Percentiles rank a stretch among this genome's conserved stretches.
phyloP scores from a whole-genome alignment of 1,140 invertebrate genomes.

The Trachymyrmex cornetzi region DNA sequence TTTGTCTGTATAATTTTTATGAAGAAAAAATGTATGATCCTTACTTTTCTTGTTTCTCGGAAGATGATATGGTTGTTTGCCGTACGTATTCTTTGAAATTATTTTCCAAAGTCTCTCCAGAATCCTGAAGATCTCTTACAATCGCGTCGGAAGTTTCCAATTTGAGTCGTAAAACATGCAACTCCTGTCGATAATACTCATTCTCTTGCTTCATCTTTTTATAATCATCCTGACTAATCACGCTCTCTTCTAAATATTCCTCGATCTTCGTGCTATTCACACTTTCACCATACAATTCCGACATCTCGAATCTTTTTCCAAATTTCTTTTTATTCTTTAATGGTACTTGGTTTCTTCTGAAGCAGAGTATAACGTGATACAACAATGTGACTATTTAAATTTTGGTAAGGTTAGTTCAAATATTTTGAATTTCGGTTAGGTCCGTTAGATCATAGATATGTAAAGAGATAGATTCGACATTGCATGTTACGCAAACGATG shows the following conservation, averaged over 20 bases:
- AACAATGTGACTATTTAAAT: background rate
- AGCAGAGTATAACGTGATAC: background rate
- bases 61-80: too few species aligned
- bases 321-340: background rate
- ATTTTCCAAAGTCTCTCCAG: slow-evolving; percentile 66
- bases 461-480: background rate
- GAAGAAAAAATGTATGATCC: background rate
- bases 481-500: too few species aligned
- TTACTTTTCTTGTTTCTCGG: slow-evolving; percentile 75
- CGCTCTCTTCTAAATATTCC: background rate
- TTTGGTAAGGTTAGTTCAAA: background rate
- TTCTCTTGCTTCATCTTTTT: slow-evolving; percentile 68
- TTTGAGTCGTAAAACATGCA: slow-evolving; percentile 76
- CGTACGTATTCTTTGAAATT: background rate
- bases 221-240: slow-evolving; percentile 17
- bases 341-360: background rate
- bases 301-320: too few species aligned
- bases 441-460: background rate
- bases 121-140: slow-evolving; percentile 72
- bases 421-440: background rate
- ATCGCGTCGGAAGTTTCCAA: slow-evolving; percentile 65
- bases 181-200: slow-evolving; percentile 77
- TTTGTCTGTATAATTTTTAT: slow-evolving; percentile 12
- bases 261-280: background rate
- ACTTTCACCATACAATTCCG: background rate